phyloP scores from a whole-genome alignment of 1,140 invertebrate species.

The silkworm (Bombyx mori) region DNA sequence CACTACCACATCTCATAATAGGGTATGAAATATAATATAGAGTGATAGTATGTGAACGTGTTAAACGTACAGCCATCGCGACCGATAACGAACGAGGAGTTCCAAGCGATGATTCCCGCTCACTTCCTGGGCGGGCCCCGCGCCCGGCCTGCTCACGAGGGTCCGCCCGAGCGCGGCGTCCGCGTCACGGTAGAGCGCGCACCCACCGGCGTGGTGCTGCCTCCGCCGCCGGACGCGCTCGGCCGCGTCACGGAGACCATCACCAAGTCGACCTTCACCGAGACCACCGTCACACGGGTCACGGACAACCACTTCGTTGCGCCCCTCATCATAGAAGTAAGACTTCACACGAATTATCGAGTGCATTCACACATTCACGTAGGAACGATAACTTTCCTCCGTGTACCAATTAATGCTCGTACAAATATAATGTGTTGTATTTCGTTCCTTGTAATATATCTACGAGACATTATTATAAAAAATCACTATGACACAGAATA shows the following conservation, averaged over 20 bases:
- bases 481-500: no score
- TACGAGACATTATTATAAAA: no score
- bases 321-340: slow-evolving; percentile 90
- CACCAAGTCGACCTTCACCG: slow-evolving; percentile 94
- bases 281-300: slow-evolving; percentile 92
- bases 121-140: slow-evolving; percentile 80
- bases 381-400: no score
- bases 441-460: no score
- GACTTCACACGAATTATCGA: slow-evolving; percentile 10
- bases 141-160: slow-evolving; percentile 19
- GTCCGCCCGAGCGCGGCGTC: slow-evolving; percentile 41
- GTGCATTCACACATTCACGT: no score
- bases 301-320: slow-evolving; percentile 90
- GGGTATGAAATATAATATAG: not conserved
- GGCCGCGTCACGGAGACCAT: slow-evolving; percentile 92
- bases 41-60: slow-evolving; percentile 59
- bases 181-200: slow-evolving; percentile 72
- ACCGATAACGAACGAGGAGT: slow-evolving; percentile 91
- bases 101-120: slow-evolving; percentile 93
- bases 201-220: slow-evolving; percentile 65
- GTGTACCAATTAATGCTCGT: no score
- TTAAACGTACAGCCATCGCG: slow-evolving; percentile 76
- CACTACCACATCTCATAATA: not conserved
- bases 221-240: slow-evolving; percentile 87
- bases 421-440: no score